Conservation (phyloP, 2,797 vertebrate species). For the Urosaurus nigricauda region DNA sequence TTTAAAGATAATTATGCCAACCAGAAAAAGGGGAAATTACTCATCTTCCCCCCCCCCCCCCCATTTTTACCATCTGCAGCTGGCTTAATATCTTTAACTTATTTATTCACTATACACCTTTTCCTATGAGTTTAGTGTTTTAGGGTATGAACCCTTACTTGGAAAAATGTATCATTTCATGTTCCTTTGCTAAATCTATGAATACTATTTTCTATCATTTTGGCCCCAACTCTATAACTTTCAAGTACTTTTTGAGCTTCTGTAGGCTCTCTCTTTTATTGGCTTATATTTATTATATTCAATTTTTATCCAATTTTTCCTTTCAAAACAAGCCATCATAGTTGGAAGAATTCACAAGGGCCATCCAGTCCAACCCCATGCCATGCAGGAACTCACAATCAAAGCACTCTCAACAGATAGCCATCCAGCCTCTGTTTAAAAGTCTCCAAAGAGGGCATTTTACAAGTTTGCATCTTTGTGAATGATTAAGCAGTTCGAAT, state of each 20-base stretch:
- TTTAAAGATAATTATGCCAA: background rate
- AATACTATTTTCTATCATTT: background rate
- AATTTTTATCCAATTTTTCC: background rate
- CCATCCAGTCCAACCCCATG: no score
- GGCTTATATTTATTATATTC: background rate
- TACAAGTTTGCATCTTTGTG: background rate
- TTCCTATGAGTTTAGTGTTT: background rate
- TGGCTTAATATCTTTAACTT: background rate
- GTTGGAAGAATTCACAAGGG: no score
- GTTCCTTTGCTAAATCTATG: slow-evolving; percentile 11
- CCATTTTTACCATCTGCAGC: background rate
- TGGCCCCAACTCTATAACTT: background rate
- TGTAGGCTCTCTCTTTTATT: background rate
- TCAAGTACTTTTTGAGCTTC: background rate
- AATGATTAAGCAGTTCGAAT: background rate
- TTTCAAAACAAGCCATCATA: background rate
- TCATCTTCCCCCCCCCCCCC: background rate
- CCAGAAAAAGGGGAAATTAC: background rate
- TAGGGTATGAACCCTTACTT: background rate
- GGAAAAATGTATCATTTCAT: slow-evolving; percentile 2
- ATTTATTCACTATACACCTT: background rate
- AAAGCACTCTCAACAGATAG: no score
- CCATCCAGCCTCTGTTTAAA: no score
- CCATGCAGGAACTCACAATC: no score
- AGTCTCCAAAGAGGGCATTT: background rate